Evolutionary conservation across 2,888 invertebrate species (phyloP).

Genomic region (Cephus nigrinus): DNA sequence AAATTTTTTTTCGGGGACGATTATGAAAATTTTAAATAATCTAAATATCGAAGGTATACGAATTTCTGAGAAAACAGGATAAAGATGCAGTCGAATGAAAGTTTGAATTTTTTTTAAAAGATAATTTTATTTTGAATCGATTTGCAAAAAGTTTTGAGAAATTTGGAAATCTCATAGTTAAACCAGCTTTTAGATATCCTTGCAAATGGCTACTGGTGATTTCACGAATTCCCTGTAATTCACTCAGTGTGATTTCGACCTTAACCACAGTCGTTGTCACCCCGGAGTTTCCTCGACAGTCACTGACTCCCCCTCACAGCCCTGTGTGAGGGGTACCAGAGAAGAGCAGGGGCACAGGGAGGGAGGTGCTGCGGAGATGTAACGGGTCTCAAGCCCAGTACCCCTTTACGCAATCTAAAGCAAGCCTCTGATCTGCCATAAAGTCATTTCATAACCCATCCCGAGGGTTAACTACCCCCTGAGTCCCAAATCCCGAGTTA

Average conservation of each 20-base stretch:
- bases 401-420: conserved; percentile 58
- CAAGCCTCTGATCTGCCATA: conserved; percentile 65
- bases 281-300: neutral
- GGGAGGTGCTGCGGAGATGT: neutral
- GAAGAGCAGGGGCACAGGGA: too few relatives aligned
- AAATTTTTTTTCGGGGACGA: neutral
- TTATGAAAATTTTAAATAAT: neutral
- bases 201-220: neutral
- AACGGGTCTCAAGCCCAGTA: conserved; percentile 29
- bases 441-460: conserved; percentile 65
- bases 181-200: neutral
- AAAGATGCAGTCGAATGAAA: neutral
- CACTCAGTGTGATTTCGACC: too few relatives aligned
- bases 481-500: conserved; percentile 57
- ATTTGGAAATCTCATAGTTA: neutral
- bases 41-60: neutral
- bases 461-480: conserved; percentile 58
- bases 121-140: neutral
- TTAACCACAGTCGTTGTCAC: conserved; percentile 3
- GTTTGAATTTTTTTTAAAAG: neutral
- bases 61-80: neutral
- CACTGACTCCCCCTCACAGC: conserved; percentile 2
- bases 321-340: neutral
- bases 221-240: too few relatives aligned
- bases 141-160: neutral